Conservation (phyloP, 2,797 vertebrate species). For the Odontamblyopus rebecca region DNA sequence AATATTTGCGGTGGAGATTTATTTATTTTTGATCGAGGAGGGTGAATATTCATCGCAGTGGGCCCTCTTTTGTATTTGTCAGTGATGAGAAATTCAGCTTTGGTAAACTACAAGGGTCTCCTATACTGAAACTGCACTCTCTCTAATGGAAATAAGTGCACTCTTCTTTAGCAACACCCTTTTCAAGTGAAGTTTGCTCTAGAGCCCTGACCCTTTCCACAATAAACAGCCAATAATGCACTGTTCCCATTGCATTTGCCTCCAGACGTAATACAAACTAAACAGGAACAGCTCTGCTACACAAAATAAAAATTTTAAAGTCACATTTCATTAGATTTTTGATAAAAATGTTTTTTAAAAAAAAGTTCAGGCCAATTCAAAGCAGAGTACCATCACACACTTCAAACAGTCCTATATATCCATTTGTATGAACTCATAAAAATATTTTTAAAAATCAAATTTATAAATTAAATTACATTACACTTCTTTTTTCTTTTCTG, state of each 20-base stretch:
- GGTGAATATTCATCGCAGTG: slow-evolving; percentile 64
- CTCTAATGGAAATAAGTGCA: slow-evolving; percentile 87
- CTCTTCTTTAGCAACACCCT: slow-evolving; percentile 83
- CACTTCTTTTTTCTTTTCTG: slow-evolving; percentile 70
- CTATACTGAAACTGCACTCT: slow-evolving; percentile 73
- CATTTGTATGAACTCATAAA: slow-evolving; percentile 70
- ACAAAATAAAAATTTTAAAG: slow-evolving; percentile 38
- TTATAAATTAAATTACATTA: slow-evolving; percentile 76
- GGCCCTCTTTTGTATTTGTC: slow-evolving; percentile 49
- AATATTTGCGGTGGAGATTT: slow-evolving; percentile 62
- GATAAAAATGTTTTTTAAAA: neutral
- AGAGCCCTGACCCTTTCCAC: slow-evolving; percentile 62
- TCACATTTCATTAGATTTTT: slow-evolving; percentile 43
- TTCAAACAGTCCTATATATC: slow-evolving; percentile 70
- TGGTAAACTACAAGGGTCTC: slow-evolving; percentile 88
- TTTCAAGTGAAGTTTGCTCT: slow-evolving; percentile 64
- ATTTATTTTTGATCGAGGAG: slow-evolving; percentile 73
- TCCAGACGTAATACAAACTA: slow-evolving; percentile 41
- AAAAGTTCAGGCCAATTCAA: slow-evolving; percentile 70
- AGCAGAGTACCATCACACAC: slow-evolving; percentile 76
- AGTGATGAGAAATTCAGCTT: slow-evolving; percentile 85
- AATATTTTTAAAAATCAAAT: slow-evolving; percentile 70
- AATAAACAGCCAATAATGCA: slow-evolving; percentile 50
- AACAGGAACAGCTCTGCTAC: slow-evolving; percentile 59
- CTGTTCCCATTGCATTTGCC: slow-evolving; percentile 48